phyloP scores from a whole-genome alignment of 2,888 invertebrate species.

The Uropetala carovei region DNA sequence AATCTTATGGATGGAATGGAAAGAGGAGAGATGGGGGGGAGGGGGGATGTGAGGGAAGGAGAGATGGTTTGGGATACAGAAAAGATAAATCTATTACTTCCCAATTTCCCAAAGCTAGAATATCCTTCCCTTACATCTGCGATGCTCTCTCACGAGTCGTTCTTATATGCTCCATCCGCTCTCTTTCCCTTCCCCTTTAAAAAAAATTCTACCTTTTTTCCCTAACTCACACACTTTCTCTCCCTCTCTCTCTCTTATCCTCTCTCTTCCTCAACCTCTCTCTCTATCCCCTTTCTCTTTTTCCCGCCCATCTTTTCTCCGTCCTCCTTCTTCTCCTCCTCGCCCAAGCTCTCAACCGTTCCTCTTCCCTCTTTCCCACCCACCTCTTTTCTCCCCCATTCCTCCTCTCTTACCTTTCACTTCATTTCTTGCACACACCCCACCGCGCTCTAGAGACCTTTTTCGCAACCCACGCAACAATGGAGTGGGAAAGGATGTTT shows the following conservation, averaged over 20 bases:
- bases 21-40: not conserved
- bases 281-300: too few species aligned
- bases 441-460: not conserved
- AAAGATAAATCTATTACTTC: constrained; percentile 41
- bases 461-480: not conserved
- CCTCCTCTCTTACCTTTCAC: not conserved
- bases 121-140: constrained; percentile 27
- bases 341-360: too few species aligned
- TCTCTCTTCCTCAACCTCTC: not conserved
- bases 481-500: not conserved
- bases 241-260: not conserved
- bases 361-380: too few species aligned
- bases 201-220: too few species aligned
- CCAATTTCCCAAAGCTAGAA: constrained; percentile 12
- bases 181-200: too few species aligned
- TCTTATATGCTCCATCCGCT: not conserved
- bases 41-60: not conserved
- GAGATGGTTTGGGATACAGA: not conserved
- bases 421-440: constrained; percentile 17
- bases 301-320: too few species aligned
- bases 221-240: not conserved
- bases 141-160: not conserved
- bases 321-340: too few species aligned
- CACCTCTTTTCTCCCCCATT: too few species aligned
- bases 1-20: not conserved